Conservation (phyloP, 2,113 vertebrate genomes). For the Emydura subglobosa region DNA sequence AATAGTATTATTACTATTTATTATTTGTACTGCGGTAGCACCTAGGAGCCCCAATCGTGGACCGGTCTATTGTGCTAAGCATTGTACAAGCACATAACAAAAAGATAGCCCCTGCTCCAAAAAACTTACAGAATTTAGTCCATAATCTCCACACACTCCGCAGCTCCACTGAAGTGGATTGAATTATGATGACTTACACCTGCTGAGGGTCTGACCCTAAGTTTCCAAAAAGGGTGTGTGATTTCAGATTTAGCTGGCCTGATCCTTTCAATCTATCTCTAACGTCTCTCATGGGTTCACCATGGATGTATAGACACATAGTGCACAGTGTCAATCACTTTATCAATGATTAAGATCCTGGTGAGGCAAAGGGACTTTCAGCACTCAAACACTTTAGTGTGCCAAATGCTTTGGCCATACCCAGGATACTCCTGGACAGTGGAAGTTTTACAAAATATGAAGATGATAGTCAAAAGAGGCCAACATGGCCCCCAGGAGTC, state of each 20-base stretch:
- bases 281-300: not conserved
- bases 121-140: not conserved
- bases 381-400: not conserved
- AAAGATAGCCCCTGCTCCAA: not conserved
- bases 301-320: not conserved
- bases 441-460: not conserved
- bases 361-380: not conserved
- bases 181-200: not conserved
- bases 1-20: not conserved
- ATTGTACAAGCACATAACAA: not conserved
- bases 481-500: not conserved
- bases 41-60: accelerated
- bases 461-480: not conserved
- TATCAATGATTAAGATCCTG: not conserved
- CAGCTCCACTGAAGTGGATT: not conserved
- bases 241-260: not conserved
- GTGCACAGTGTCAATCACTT: not conserved
- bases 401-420: not conserved
- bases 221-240: not conserved
- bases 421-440: not conserved
- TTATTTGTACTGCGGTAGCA: not conserved
- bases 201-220: not conserved
- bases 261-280: not conserved
- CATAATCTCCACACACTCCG: not conserved
- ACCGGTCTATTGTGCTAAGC: not conserved